Evolutionary conservation across 2,888 invertebrate genomes (phyloP).

Genomic region (Drosophila infuscata): DNA sequence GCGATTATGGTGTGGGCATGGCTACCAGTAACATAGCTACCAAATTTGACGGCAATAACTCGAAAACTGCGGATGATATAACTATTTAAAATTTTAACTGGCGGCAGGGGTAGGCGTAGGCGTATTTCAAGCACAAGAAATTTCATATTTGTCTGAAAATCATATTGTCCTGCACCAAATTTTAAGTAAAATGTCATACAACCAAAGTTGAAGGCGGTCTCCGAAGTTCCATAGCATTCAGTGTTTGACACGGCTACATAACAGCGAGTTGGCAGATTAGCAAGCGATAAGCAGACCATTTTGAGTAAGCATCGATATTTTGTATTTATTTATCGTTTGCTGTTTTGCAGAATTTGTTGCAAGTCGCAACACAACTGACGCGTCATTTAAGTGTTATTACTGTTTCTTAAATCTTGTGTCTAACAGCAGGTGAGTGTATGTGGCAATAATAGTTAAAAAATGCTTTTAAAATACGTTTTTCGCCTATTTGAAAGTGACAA

Average conservation of each 20-base stretch:
- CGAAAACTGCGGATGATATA: background rate
- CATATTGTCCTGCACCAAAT: background rate
- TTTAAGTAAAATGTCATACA: background rate
- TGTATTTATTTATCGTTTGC: conserved; percentile 14
- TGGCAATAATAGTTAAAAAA: background rate
- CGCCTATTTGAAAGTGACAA: conserved; percentile 8
- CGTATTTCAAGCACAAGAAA: background rate
- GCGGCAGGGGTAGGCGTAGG: background rate
- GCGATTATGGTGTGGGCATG: too few species aligned
- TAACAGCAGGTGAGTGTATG: conserved; percentile 29
- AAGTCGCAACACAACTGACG: conserved; percentile 26
- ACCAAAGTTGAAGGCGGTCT: background rate
- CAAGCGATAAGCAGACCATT: conserved; percentile 18
- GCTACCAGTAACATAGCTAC: background rate
- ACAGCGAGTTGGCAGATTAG: background rate
- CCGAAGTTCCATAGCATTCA: background rate
- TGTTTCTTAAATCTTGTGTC: conserved; percentile 22
- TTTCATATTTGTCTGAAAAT: background rate
- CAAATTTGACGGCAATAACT: background rate
- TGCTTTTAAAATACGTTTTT: background rate
- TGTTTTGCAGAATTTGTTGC: conserved; percentile 14
- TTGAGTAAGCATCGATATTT: conserved; percentile 37
- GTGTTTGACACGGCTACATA: background rate
- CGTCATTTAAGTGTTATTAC: conserved; percentile 4
- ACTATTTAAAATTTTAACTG: background rate